phyloP scores from a whole-genome alignment of 2,888 invertebrate genomes.

The Coenonympha glycerion region DNA sequence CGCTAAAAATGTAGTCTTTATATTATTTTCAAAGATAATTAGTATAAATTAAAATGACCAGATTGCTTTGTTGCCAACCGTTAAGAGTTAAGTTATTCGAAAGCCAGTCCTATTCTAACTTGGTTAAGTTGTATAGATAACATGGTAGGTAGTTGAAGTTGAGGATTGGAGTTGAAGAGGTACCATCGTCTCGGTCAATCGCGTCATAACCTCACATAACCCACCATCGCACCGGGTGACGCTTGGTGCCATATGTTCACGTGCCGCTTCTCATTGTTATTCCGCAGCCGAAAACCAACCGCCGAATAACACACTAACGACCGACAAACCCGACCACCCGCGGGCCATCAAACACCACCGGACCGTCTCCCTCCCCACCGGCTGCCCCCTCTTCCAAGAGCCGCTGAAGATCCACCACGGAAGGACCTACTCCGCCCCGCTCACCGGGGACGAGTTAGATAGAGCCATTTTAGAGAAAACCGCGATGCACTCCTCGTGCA shows the following conservation, averaged over 20 bases:
- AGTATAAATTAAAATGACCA: no score
- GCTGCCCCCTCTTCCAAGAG: slow-evolving; percentile 55
- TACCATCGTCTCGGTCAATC: slow-evolving; percentile 28
- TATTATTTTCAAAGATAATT: no score
- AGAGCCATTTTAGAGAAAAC: slow-evolving; percentile 50
- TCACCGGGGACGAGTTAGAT: slow-evolving; percentile 74
- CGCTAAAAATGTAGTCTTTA: no score
- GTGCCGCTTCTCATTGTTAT: slow-evolving; percentile 65
- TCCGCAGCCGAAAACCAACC: slow-evolving; percentile 66
- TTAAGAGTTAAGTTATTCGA: no score
- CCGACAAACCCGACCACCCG: slow-evolving; percentile 46
- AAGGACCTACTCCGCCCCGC: slow-evolving; percentile 81
- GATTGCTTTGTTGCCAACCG: no score
- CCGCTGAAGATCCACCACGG: slow-evolving; percentile 74
- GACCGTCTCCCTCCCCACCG: slow-evolving; percentile 61
- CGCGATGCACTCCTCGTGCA: slow-evolving; percentile 51
- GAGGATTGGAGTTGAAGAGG: no score
- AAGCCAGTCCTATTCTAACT: no score
- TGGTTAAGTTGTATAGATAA: no score
- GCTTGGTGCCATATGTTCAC: slow-evolving; percentile 64
- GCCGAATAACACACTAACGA: slow-evolving; percentile 68
- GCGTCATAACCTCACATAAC: slow-evolving; percentile 31
- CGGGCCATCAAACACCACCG: slow-evolving; percentile 59
- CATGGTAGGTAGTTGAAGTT: no score
- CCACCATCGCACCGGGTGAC: slow-evolving; percentile 52